These are phyloP conservation scores for Polylopha cassiicola DNA, from an alignment of 2,888 invertebrate species.

Conservation along the genomic window DNA sequence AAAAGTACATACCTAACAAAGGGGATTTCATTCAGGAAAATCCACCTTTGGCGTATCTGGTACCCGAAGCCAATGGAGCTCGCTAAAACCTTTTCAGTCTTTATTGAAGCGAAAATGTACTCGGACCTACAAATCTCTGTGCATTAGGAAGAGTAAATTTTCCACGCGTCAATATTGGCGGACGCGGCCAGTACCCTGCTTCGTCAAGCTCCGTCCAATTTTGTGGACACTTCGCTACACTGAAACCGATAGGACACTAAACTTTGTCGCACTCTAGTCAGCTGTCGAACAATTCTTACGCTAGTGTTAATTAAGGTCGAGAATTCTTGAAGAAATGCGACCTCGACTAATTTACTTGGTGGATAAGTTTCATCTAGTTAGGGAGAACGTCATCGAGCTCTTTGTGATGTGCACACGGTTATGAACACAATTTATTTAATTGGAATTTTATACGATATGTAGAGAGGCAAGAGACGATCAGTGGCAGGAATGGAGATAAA, in stretches of 20 bases:
- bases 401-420: too few species aligned
- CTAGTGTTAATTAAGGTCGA: too few species aligned
- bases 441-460: too few species aligned
- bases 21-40: slow-evolving; percentile 6
- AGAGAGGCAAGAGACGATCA: too few species aligned
- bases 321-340: too few species aligned
- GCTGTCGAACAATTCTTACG: too few species aligned
- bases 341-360: too few species aligned
- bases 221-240: slow-evolving; percentile 12
- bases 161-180: slow-evolving; percentile 31
- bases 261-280: too few species aligned
- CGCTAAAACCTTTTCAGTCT: slow-evolving; percentile 27
- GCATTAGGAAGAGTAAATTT: slow-evolving; percentile 30
- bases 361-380: too few species aligned
- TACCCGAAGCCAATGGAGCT: slow-evolving; percentile 20
- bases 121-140: slow-evolving; percentile 29
- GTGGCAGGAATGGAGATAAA: too few species aligned
- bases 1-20: slow-evolving; percentile 8
- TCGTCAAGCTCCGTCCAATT: slow-evolving; percentile 19
- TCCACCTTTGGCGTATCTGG: slow-evolving; percentile 11
- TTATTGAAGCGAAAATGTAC: slow-evolving; percentile 27
- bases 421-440: too few species aligned
- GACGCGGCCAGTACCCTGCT: slow-evolving; percentile 23
- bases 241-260: neutral
- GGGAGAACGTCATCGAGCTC: too few species aligned